Conservation (phyloP, 2,888 invertebrate genomes). For the Leptopilina syphax region DNA sequence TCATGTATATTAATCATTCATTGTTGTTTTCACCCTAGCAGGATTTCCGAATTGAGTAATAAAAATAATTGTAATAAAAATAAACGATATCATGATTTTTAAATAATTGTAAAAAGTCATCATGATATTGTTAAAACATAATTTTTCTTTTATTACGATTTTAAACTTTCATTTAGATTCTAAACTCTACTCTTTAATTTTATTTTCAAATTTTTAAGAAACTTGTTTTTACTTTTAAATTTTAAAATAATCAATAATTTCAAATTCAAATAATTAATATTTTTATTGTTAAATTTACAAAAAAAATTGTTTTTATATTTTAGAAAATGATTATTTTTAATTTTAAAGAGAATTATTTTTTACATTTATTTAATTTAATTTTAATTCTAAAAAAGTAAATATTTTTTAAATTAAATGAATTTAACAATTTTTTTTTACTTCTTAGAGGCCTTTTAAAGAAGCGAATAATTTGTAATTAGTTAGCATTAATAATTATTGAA, state of each 20-base stretch:
- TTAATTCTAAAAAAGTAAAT: background rate
- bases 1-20: slow-evolving; percentile 1
- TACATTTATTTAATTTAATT: too few species aligned
- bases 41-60: slow-evolving; percentile 24
- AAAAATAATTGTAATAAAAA: slow-evolving; percentile 5
- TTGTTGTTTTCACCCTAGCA: slow-evolving; percentile 25
- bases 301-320: too few species aligned
- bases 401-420: background rate
- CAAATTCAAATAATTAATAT: too few species aligned
- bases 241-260: too few species aligned
- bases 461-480: background rate
- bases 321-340: too few species aligned
- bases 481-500: background rate
- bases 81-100: slow-evolving; percentile 11
- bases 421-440: background rate
- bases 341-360: too few species aligned
- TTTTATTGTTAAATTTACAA: too few species aligned
- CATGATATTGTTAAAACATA: background rate
- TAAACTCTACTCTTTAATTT: too few species aligned
- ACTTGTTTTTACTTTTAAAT: background rate
- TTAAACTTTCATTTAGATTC: background rate
- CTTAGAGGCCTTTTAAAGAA: background rate
- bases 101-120: background rate
- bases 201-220: background rate
- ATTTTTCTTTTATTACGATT: background rate